A percentile compares a stretch with the other conserved stretches of the same genome.
phyloP scores from a whole-genome alignment of 64 coral and sea anemone genomes.

The Astreopora myriophthalma region DNA sequence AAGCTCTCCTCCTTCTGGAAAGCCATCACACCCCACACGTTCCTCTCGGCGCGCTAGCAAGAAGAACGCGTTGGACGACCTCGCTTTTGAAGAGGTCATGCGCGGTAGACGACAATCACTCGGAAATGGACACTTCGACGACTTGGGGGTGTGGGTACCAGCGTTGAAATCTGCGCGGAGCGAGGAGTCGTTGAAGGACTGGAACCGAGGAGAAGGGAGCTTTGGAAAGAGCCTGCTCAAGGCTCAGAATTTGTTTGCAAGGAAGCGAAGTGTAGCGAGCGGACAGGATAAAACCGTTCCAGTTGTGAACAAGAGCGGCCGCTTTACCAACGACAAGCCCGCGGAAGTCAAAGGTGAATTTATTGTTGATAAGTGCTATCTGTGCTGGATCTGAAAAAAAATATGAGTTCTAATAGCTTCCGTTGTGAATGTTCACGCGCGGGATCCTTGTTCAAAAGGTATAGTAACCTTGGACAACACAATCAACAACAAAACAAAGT shows the following conservation, averaged over 20 bases:
- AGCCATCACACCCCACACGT: background rate
- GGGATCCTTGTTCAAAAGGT: no score
- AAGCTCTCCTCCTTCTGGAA: background rate
- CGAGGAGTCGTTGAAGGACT: slow-evolving; percentile 76
- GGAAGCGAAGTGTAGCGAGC: slow-evolving; percentile 78
- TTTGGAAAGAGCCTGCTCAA: slow-evolving; percentile 84
- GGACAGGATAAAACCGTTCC: slow-evolving; percentile 63
- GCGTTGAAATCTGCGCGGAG: slow-evolving; percentile 74
- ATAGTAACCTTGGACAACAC: background rate
- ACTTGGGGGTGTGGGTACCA: slow-evolving; percentile 74
- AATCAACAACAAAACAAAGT: background rate
- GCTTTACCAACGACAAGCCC: slow-evolving; percentile 17
- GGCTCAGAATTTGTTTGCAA: slow-evolving; percentile 72
- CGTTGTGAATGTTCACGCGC: no score
- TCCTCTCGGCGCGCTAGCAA: slow-evolving; percentile 49
- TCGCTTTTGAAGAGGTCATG: slow-evolving; percentile 85
- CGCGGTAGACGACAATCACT: slow-evolving; percentile 82
- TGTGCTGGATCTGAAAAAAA: background rate
- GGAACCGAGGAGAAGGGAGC: slow-evolving; percentile 69
- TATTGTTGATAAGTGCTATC: background rate
- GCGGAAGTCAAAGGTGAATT: slow-evolving; percentile 79
- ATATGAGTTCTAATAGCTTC: no score
- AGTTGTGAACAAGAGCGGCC: slow-evolving; percentile 46
- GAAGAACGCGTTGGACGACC: slow-evolving; percentile 79
- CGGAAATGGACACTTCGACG: slow-evolving; percentile 84